Evolutionary conservation across 2,888 invertebrate species (phyloP).

Genomic region (Acronicta aceris): DNA sequence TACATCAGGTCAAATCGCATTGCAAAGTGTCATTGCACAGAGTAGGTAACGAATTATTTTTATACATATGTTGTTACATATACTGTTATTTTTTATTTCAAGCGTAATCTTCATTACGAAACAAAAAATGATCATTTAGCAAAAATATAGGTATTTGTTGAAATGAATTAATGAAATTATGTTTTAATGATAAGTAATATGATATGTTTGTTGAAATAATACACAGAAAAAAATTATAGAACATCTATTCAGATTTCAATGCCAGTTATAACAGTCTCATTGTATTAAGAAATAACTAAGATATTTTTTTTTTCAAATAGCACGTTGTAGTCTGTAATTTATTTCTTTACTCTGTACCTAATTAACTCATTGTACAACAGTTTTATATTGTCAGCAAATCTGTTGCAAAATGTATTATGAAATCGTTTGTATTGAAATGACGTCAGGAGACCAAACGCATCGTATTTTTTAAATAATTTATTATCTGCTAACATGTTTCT

Average conservation of each 20-base stretch:
- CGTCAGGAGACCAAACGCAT: conserved; percentile 27
- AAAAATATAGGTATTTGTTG: no score
- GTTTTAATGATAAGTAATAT: no score
- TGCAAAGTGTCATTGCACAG: conserved; percentile 56
- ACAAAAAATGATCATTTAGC: no score
- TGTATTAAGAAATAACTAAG: no score
- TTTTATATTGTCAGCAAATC: conserved; percentile 44
- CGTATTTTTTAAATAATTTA: conserved; percentile 33
- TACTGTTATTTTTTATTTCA: no score
- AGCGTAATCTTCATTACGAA: background rate
- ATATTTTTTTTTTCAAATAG: background rate
- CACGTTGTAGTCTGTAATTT: background rate
- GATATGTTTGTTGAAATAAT: no score
- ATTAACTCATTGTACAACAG: conserved; percentile 31
- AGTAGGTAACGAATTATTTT: conserved; percentile 54
- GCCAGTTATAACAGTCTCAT: no score
- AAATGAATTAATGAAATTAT: no score
- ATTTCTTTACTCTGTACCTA: conserved; percentile 44
- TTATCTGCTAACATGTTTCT: conserved; percentile 21
- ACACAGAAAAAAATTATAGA: no score
- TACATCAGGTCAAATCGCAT: conserved; percentile 53
- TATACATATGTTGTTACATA: background rate
- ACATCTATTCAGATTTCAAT: no score
- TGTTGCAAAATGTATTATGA: conserved; percentile 42
- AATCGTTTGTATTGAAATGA: conserved; percentile 26